Evolutionary conservation across 2,888 invertebrate genomes (phyloP).

Genomic region (Conchocele bisecta): DNA sequence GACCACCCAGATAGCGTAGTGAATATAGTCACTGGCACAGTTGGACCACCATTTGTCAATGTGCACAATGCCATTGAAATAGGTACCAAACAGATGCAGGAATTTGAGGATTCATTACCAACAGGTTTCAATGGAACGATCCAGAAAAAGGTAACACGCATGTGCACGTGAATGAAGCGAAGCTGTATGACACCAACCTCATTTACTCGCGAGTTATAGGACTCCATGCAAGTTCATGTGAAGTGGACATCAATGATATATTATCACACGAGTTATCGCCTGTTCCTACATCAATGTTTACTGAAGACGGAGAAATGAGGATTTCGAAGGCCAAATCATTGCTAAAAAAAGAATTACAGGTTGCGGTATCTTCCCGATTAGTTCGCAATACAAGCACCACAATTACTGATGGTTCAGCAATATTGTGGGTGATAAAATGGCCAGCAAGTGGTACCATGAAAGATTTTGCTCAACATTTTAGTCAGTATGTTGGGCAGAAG

Average conservation of each 20-base stretch:
- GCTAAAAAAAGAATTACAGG: constrained; percentile 7
- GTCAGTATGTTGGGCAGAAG: no score
- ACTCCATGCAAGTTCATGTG: constrained; percentile 16
- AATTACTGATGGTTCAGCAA: not conserved
- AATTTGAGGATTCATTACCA: no score
- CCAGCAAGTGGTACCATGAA: not conserved
- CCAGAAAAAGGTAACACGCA: no score
- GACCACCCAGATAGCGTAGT: no score
- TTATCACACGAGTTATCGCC: constrained; percentile 13
- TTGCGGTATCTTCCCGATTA: not conserved
- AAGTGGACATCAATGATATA: constrained; percentile 10
- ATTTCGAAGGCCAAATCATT: constrained; percentile 7
- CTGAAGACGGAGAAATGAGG: constrained; percentile 23
- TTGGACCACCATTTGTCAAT: no score
- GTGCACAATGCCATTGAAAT: no score
- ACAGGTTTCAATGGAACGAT: no score
- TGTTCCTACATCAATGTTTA: constrained; percentile 37
- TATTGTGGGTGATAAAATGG: not conserved
- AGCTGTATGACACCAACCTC: constrained; percentile 24
- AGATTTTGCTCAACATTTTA: no score
- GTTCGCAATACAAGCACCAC: not conserved
- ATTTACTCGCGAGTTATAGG: constrained; percentile 26
- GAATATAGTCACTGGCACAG: no score
- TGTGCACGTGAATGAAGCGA: constrained; percentile 2
- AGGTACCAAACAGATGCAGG: no score